Percentiles rank a stretch among this genome's conserved stretches.
These are phyloP conservation scores for Odocoileus virginianus DNA, from an alignment of 2,113 vertebrate species.

Conservation along the genomic window DNA sequence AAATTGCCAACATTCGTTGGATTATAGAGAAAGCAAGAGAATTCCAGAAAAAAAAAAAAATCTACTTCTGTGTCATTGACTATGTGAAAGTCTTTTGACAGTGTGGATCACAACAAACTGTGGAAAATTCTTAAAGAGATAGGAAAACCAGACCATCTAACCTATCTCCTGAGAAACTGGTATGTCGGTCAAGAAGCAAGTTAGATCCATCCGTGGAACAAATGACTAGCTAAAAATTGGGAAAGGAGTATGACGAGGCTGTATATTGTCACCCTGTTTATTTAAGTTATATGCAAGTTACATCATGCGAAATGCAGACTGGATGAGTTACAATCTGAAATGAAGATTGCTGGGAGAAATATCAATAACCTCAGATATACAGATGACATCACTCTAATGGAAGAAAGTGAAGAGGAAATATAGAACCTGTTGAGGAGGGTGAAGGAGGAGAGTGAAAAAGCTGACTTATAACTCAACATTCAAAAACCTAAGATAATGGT, in stretches of 20 bases:
- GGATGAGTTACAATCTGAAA: neutral
- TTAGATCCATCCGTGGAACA: neutral
- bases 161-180: neutral
- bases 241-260: neutral
- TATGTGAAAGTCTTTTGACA: neutral
- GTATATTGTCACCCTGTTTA: neutral
- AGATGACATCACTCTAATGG: neutral
- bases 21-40: neutral
- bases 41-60: neutral
- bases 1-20: neutral
- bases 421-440: neutral
- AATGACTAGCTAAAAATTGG: neutral
- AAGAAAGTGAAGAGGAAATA: neutral
- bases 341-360: neutral
- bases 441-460: neutral
- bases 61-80: neutral
- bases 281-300: neutral
- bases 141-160: neutral
- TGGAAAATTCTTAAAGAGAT: neutral
- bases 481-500: neutral
- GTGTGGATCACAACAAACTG: neutral
- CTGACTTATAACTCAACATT: neutral
- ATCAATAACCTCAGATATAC: neutral
- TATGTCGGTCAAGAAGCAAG: neutral
- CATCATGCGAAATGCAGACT: neutral